Evolutionary conservation across 2,797 vertebrate species (phyloP), one percentile per base, ranked within the genome.

Genomic region (Rhinogobio ventralis): DNA sequence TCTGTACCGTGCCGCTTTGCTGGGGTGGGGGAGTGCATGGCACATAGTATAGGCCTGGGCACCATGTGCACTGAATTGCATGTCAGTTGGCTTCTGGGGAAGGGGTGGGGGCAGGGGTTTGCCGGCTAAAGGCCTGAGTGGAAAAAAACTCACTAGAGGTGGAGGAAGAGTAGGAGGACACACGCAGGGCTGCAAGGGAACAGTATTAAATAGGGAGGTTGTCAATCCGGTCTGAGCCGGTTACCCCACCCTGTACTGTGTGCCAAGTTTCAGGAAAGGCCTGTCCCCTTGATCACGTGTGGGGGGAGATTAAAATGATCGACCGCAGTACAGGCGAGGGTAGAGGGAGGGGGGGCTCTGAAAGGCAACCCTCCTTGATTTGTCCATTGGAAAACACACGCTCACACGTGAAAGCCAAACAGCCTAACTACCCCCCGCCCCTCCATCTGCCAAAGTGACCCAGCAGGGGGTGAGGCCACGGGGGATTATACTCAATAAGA

Each of bases 191-290:
- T 93, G 92, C 87, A 89, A 95, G 92, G 90, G 93, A 95, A 93
- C 90, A 86, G 93, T 92, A 95, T 95, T 95, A 96, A 94, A 93
- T 92, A 94, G 94, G 91, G 95, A 95, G 95, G 96, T 94, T 94
- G 96, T 96, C 96, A 97, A 97, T 96, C 95, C 94, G 93, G 95
- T 95, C 94, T 94, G 92, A 95, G 95, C 93, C 94, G 95, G 96
- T 96, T 96, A 94, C 97, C 95, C 96, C 95, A 95, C 96, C 97
- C 96, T 93, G 90, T 90, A 91, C 93, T 93, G 91, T 94, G 92
- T 86, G 95, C 96, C 96, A 97, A 95, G 95, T 96, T 94, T 93
- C 91, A 94, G 93, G 93, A 94, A 93, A 95, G 87, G 94, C 94
- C 94, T 94, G 94, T 94, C 93, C 95, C 93, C 95, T 95, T 88